A percentile compares a stretch with the other conserved stretches of the same genome.
Conservation (phyloP, 2,113 vertebrate genomes). For the Tricholaema leucomelas region DNA sequence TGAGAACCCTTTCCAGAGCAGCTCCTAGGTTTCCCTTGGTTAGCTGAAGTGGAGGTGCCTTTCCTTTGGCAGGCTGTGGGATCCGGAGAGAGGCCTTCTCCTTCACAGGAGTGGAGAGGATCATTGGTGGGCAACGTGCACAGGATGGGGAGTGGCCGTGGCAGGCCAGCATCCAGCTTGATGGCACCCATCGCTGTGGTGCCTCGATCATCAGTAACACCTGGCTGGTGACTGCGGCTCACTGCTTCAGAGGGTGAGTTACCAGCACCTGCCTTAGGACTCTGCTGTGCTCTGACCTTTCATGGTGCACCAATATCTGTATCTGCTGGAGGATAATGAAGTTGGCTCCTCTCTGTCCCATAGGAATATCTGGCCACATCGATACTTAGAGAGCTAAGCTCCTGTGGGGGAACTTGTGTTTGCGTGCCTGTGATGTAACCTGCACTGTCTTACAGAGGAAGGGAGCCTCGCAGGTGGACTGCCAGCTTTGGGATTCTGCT, state of each 20-base stretch:
- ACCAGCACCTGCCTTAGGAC: neutral
- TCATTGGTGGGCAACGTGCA: constrained; percentile 81
- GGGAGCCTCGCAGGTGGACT: constrained; percentile 68
- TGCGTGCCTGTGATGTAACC: neutral
- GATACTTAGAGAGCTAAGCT: neutral
- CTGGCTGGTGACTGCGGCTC: constrained; percentile 94
- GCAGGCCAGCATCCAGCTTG: constrained; percentile 91
- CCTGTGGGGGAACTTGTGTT: neutral
- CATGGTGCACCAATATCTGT: neutral
- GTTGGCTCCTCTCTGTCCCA: neutral
- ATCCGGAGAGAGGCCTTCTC: constrained; percentile 40
- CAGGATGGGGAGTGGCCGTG: constrained; percentile 87
- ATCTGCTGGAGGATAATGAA: neutral
- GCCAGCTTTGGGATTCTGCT: constrained; percentile 78
- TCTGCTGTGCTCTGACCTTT: neutral
- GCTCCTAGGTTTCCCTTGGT: neutral
- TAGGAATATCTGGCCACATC: neutral
- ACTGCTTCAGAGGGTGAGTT: constrained; percentile 84
- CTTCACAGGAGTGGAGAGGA: constrained; percentile 75
- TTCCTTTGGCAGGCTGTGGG: constrained; percentile 72
- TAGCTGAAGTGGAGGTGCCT: neutral
- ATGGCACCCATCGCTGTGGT: constrained; percentile 84
- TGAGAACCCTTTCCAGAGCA: neutral
- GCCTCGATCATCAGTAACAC: constrained; percentile 84
- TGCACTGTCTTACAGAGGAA: constrained; percentile 54